Base-by-base conservation (phyloP, 2,888 invertebrate genomes). In the Eurois occulta region DNA sequence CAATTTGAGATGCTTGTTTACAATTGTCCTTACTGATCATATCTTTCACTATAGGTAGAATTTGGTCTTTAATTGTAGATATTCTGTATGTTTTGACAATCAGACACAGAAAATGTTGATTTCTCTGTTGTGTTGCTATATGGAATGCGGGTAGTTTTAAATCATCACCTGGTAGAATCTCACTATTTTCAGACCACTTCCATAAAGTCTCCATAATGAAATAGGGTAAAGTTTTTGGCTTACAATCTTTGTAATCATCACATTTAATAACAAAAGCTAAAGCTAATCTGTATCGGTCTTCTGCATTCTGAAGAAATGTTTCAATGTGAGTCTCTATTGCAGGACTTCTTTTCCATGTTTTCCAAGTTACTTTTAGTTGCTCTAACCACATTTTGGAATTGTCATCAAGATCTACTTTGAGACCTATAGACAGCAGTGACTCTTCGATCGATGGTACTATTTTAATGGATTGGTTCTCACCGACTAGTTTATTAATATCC, bases 1-100 rank as follows among this genome's bases (percentile, higher is more conserved):
- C 97, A 94, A 98, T 97, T 91, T 98, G 98, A 55, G 98, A 98
- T 43, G 98, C 98, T 94, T 98, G 98, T 96, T 98, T 98, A 93
- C 97, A 98, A 82, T 96, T 95, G 73, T 96, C 96, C 90, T 93
- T 94, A 87, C 90, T 93, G 64, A 96, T 91, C 94, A 96, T 95
- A 73, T 97, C 96, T 91, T 97, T 96, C 66, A 98, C 97, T 86
- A 97, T 95, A 32, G 97, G 97, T 84, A 98, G 87, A 90, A 98
- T 97, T 76, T 97, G 91, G 84, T 97, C 97, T 86, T 97, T 97
- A 81, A 98, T 97, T 80, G 97, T 95, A 38, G 91, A 89, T 87
- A 98, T 95, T 90, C 98, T 97, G 92, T 97, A 98, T 41, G 97
- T 96, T 85, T 97, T 96, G 24, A 97, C 97, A 87, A 98, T 96